Conservation (phyloP, 2,797 vertebrate genomes). For the Parotocinclus haroldoi region DNA sequence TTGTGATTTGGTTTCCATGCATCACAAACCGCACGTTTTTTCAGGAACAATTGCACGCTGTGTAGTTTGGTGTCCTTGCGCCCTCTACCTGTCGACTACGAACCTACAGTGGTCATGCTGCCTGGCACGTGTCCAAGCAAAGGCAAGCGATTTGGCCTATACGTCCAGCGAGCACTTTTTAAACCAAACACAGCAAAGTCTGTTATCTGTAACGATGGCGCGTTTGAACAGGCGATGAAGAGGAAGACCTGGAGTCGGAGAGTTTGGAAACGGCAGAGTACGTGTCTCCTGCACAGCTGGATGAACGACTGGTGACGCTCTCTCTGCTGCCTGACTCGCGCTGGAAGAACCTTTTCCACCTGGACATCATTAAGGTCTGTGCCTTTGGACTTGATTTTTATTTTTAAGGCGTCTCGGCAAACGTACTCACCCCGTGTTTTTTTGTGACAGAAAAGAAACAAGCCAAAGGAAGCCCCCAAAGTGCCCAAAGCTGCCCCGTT, state of each 20-base stretch:
- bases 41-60: conserved; percentile 89
- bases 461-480: conserved; percentile 82
- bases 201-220: no score
- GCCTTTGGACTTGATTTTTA: not conserved
- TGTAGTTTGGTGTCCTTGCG: conserved; percentile 86
- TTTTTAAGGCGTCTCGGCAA: not conserved
- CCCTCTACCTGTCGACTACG: conserved; percentile 85
- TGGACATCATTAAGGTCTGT: conserved; percentile 89
- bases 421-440: not conserved
- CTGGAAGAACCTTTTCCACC: conserved; percentile 89
- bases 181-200: no score
- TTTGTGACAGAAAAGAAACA: conserved; percentile 83
- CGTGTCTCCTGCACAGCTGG: conserved; percentile 82
- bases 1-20: no score
- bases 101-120: conserved; percentile 73
- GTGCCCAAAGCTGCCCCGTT: conserved; percentile 84
- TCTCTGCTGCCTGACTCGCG: conserved; percentile 86
- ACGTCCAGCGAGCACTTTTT: no score
- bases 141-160: conserved; percentile 59
- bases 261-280: conserved; percentile 77
- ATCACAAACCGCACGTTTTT: no score
- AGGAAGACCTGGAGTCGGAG: conserved; percentile 61
- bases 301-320: conserved; percentile 83
- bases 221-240: conserved; percentile 57
- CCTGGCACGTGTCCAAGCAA: conserved; percentile 75